Evolutionary conservation across 2,113 vertebrate genomes (phyloP), one percentile per base, ranked within the genome.

Genomic region (Coryphaenoides rupestris): DNA sequence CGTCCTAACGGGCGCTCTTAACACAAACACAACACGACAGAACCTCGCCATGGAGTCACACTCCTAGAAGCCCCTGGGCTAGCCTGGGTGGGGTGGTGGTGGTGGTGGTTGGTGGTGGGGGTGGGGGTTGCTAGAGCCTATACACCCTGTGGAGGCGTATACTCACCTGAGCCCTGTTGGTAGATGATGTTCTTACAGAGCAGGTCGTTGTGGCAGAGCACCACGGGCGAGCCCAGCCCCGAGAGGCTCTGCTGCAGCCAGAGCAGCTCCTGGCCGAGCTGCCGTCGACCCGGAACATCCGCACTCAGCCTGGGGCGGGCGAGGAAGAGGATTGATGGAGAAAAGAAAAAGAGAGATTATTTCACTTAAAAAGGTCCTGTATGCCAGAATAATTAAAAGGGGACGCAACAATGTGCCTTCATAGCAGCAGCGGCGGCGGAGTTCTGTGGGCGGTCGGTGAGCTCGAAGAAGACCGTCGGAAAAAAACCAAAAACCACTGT

Each of bases 121-220:
- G n/a, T n/a, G n/a, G n/a, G n/a, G n/a, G n/a, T n/a, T n/a, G n/a
- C n/a, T n/a, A 15, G 23, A 22, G 2, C 59, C 65, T 80, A 40
- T 62, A 61, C 66, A 21, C 10, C 16, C 47, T 53, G 26, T 12
- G 33, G n/a, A n/a, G n/a, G 24, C 14, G 24, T 46, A 66, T 64
- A 92, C 95, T 89, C 91, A 99, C 97, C 96, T 91, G 88, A 87
- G 83, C 91, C 91, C 86, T 93, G 89, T 84, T 95, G 95, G 89
- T 92, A 98, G 90, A 99, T 98, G 82, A 99, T 98, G 85, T 99
- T 99, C 90, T 99, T 99, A 92, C 95, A 98, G 77, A 99, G 91
- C 49, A 99, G 92, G 83, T 99, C 96, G 21, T 99, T 99, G 89
- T 99, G 97, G 85, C 96, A 98, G 62, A 99, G 94, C 22, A 99